Evolutionary conservation across 2,888 invertebrate genomes (phyloP), one percentile per base, ranked within the genome.

Genomic region (Nomada lathburiana): DNA sequence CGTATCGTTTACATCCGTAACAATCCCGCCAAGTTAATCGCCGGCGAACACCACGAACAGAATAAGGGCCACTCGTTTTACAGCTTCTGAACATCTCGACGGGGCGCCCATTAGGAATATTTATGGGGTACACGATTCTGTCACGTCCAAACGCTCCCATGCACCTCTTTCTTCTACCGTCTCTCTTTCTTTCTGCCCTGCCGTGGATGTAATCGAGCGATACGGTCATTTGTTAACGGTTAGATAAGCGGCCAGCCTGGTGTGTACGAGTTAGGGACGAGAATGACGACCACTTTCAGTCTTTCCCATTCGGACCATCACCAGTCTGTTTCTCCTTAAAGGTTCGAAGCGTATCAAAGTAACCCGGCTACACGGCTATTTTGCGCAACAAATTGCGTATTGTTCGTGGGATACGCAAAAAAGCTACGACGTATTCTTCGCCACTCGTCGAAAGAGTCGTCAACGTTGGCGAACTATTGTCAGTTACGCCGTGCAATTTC

Each of bases 91-190:
- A 57, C 75, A 82, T 83, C 78, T 18, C 78, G 62, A 62, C 69
- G 69, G 83, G 82, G 63, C 62, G 82, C 69, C 82, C 57, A 76
- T 84, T 84, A 84, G 63, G 82, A 73, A 82, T 82, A 84, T 82
- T 78, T 84, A 79, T 75, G 74, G 74, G 63, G 63, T 67, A 63
- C 83, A 71, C 83, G 82, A 71, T 74, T 77, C 74, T 44, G 77
- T 77, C 76, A 50, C 76, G 74, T 59, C 59, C 70, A 74, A 77
- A 57, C 69, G 64, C 52, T 69, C 16, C 60, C 52, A 70, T 20
- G 23, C 44, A 36, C 23, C 52, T 26, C 44, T 69, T 44, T 76
- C 18, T 57, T 50, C 20, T 23, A 20, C 42, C 52, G 2, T 63
- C 23, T 44, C n/a, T 62, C 70, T 20, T 44, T 67, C 44, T 75